Base-by-base conservation (phyloP, 1,140 invertebrate genomes). In the Cotesia vestalis region DNA sequence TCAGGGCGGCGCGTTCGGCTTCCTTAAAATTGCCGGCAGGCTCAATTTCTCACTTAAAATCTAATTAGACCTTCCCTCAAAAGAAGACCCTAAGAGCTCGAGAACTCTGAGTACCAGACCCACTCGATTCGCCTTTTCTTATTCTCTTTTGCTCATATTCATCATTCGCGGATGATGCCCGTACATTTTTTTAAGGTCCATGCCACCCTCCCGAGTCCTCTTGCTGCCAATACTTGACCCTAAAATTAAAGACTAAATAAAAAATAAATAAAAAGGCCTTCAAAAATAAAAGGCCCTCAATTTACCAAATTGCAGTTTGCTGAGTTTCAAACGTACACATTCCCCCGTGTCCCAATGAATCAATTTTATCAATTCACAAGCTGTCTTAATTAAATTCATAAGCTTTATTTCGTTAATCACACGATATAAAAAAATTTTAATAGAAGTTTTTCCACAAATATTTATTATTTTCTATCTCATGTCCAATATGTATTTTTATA, bases 31-130 rank as follows among this genome's bases (percentile, higher is more conserved):
- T 86, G 84, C 84, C 83, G 79, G 83, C 83, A 83, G 84, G 84
- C 83, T 83, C 84, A 85, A 86, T 86, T 86, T 85, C 84, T 86
- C 84, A 85, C 84, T 85, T 85, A 85, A 85, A 85, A 83, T 84
- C 82, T 86, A 86, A 86, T 86, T 86, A 85, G 84, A 85, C 80
- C 79, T 81, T 77, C 73, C 75, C 76, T 72, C 76, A 75, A 74
- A 51, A 61, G 62, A 59, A 74, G 70, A 38, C 40, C 73, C 71
- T 46, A 11, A 6, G 40, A 46, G 40, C 40, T 46, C 40, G 11
- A 46, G 40, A 46, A 46, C 40, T 46, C 11, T 9, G 40, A 46
- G 40, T 46, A 46, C 11, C 40, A 46, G 40, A 68, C 71, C 59
- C 64, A 17, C 38, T 51, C 57, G 38, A 57, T 40, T 67, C 51